Evolutionary conservation across 2,888 invertebrate genomes (phyloP).

Genomic region (Agapostemon virescens): DNA sequence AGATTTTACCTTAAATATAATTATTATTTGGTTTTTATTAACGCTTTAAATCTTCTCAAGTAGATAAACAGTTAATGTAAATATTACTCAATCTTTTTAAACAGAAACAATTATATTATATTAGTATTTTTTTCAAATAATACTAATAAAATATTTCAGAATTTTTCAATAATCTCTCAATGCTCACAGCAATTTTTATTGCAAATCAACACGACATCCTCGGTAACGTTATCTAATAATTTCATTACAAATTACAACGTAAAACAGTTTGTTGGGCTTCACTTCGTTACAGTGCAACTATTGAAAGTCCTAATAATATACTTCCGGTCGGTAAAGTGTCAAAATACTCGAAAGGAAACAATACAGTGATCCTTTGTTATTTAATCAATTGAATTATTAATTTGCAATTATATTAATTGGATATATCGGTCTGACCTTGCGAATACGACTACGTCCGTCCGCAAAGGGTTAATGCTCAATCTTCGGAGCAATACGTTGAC

Average conservation of each 20-base stretch:
- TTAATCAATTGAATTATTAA: neutral
- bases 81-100: neutral
- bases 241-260: no score
- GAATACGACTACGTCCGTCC: neutral
- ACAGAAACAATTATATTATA: no score
- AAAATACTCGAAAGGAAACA: neutral
- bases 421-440: neutral
- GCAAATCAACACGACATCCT: no score
- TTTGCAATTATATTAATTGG: neutral
- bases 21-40: neutral
- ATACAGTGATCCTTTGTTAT: neutral
- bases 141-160: no score
- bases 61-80: neutral
- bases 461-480: neutral
- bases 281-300: no score
- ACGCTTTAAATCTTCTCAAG: neutral
- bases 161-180: no score
- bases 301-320: no score
- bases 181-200: no score
- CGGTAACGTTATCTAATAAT: no score
- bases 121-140: neutral
- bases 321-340: no score
- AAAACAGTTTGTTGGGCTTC: no score
- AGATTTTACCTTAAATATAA: no score
- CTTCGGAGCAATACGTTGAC: neutral